Evolutionary conservation across 2,113 vertebrate genomes (phyloP).

Genomic region (Lycocorax pyrrhopterus): DNA sequence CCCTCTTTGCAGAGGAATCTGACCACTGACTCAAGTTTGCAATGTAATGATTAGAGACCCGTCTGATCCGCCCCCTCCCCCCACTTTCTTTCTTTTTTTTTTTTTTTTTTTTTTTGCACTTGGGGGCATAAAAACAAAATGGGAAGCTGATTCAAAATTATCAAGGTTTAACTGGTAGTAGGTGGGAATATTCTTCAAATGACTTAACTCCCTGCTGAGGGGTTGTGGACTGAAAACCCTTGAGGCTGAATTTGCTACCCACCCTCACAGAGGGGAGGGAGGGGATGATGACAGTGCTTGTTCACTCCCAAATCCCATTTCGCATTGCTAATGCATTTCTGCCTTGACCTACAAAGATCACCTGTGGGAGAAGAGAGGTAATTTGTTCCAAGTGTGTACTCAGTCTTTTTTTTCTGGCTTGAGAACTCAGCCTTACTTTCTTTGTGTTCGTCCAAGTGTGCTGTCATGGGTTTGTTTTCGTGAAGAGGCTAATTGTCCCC

Average conservation of each 20-base stretch:
- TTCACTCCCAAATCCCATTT: neutral
- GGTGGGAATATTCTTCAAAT: neutral
- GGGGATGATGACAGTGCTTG: neutral
- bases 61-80: accelerated
- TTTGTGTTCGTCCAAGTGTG: neutral
- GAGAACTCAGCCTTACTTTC: neutral
- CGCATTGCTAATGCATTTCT: neutral
- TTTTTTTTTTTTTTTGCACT: neutral
- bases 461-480: neutral
- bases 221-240: neutral
- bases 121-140: neutral
- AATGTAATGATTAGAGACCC: neutral
- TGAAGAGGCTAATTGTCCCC: neutral
- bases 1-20: neutral
- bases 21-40: neutral
- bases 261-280: neutral
- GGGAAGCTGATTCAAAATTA: neutral
- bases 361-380: neutral
- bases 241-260: neutral
- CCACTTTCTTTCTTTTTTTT: too few relatives aligned
- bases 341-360: neutral
- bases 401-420: neutral
- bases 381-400: neutral
- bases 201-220: neutral
- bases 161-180: neutral